These are phyloP conservation scores for Fundulus diaphanus DNA, from an alignment of 2,797 vertebrate species.

Conservation along the genomic window DNA sequence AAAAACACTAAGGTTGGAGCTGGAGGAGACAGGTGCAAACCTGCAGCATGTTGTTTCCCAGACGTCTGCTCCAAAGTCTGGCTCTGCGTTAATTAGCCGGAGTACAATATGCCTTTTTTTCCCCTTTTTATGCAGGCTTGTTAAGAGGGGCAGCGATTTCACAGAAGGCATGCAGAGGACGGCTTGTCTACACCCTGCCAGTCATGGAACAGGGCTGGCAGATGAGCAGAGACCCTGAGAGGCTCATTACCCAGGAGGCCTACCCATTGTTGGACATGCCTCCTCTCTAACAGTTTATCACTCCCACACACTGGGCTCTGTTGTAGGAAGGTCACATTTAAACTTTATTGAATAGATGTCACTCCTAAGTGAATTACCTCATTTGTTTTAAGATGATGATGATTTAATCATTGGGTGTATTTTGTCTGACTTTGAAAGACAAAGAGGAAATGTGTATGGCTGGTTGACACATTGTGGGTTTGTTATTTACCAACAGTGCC, in stretches of 20 bases:
- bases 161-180: slow-evolving; percentile 26
- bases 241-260: slow-evolving; percentile 59
- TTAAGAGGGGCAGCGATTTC: slow-evolving; percentile 35
- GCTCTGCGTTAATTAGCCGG: slow-evolving; percentile 62
- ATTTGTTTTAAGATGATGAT: neutral
- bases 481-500: neutral
- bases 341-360: slow-evolving; percentile 15
- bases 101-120: slow-evolving; percentile 44
- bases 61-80: slow-evolving; percentile 42
- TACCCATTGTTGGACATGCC: slow-evolving; percentile 30
- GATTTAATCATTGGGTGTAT: neutral
- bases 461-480: neutral
- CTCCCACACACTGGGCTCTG: slow-evolving; percentile 13
- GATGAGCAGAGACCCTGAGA: slow-evolving; percentile 37
- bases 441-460: neutral
- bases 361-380: neutral
- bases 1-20: slow-evolving; percentile 17
- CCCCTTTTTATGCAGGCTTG: slow-evolving; percentile 29
- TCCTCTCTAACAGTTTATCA: slow-evolving; percentile 15
- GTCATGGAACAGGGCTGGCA: slow-evolving; percentile 46
- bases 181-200: slow-evolving; percentile 38
- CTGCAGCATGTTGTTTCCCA: slow-evolving; percentile 18
- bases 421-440: neutral
- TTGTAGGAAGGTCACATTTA: slow-evolving; percentile 21
- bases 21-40: slow-evolving; percentile 40